Conservation (phyloP, 2,888 invertebrate genomes). For the Dryomyza anilis region DNA sequence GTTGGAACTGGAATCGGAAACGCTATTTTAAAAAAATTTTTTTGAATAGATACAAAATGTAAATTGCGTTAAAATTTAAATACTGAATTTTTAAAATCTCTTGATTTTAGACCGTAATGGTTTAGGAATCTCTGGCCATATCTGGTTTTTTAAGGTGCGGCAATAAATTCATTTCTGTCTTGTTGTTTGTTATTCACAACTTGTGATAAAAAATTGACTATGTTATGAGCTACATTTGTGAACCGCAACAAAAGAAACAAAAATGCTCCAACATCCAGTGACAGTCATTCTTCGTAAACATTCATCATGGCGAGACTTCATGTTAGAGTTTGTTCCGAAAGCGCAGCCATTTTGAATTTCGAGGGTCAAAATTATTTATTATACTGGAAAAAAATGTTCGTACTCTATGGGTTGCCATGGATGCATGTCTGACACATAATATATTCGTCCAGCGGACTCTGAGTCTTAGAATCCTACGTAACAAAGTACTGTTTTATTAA, state of each 20-base stretch:
- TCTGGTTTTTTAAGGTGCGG: conserved; percentile 52
- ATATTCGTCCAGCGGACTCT: neutral
- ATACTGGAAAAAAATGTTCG: neutral
- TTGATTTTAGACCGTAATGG: too few relatives aligned
- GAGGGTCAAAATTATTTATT: neutral
- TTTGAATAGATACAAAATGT: too few relatives aligned
- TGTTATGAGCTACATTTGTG: neutral
- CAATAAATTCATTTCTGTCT: conserved; percentile 50
- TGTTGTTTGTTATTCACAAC: conserved; percentile 9
- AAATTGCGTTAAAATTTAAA: too few relatives aligned
- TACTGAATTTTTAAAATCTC: too few relatives aligned
- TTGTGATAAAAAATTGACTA: neutral
- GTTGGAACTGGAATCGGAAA: too few relatives aligned
- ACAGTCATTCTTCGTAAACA: neutral
- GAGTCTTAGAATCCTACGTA: too few relatives aligned
- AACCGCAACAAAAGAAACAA: neutral
- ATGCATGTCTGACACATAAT: neutral
- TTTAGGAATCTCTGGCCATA: too few relatives aligned
- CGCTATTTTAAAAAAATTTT: too few relatives aligned
- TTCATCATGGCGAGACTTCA: neutral
- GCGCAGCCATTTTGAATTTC: conserved; percentile 8
- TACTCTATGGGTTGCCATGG: neutral
- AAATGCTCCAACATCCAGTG: neutral
- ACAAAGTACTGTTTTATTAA: too few relatives aligned
- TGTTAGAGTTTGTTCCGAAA: too few relatives aligned